Evolutionary conservation across 2,888 invertebrate species (phyloP).

Genomic region (Xanthorhoe designata): DNA sequence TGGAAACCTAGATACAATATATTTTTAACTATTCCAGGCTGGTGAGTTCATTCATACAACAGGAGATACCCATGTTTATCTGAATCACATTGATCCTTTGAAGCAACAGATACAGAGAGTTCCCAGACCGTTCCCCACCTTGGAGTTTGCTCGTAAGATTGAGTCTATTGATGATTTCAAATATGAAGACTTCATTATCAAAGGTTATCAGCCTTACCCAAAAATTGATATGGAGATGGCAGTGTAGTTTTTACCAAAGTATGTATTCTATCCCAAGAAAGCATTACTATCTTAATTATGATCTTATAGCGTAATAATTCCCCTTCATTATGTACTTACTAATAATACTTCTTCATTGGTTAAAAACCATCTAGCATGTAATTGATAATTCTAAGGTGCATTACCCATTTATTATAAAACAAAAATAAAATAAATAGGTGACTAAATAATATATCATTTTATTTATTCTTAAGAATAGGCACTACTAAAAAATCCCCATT

Average conservation of each 20-base stretch:
- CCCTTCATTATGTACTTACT: no score
- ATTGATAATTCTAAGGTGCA: background rate
- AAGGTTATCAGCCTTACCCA: constrained; percentile 94
- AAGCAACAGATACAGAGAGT: constrained; percentile 91
- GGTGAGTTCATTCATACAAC: constrained; percentile 97
- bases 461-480: constrained; percentile 57
- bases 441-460: constrained; percentile 48
- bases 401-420: background rate
- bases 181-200: constrained; percentile 93
- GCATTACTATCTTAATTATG: background rate
- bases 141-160: constrained; percentile 91
- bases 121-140: constrained; percentile 93
- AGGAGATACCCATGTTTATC: constrained; percentile 98
- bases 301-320: background rate
- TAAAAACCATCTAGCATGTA: background rate
- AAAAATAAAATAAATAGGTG: constrained; percentile 2
- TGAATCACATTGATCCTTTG: constrained; percentile 94
- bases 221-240: constrained; percentile 98
- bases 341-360: background rate
- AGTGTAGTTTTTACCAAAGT: constrained; percentile 63
- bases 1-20: background rate
- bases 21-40: constrained; percentile 80
- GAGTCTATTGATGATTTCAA: constrained; percentile 94
- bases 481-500: constrained; percentile 66
- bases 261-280: background rate